These are phyloP conservation scores for Euphonia xanthogaster DNA, from an alignment of 2,797 vertebrate genomes.

Conservation along the genomic window DNA sequence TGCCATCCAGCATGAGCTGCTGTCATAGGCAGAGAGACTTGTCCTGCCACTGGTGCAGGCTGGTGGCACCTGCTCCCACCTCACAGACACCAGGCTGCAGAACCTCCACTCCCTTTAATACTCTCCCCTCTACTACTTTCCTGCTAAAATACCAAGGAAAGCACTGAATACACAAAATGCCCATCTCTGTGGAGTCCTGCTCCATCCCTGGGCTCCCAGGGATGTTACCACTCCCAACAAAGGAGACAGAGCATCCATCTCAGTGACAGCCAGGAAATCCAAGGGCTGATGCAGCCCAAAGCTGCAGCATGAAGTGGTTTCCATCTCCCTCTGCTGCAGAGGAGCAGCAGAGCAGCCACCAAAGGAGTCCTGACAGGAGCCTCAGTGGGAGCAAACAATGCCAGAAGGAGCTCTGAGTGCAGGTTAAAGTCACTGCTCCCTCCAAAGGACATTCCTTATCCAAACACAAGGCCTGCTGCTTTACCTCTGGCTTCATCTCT, in stretches of 20 bases:
- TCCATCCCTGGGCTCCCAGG: neutral
- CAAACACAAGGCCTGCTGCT: neutral
- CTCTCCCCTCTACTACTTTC: neutral
- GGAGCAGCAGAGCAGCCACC: neutral
- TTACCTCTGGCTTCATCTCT: conserved; percentile 15
- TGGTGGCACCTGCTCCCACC: neutral
- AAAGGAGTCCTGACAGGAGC: neutral
- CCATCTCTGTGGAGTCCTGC: neutral
- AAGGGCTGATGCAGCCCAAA: neutral
- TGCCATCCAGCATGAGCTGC: neutral
- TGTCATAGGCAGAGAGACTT: neutral
- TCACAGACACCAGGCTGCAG: neutral
- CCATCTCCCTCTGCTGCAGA: neutral
- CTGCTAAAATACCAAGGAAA: neutral
- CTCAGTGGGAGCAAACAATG: neutral
- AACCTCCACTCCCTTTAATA: neutral
- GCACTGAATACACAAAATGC: neutral
- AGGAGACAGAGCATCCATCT: neutral
- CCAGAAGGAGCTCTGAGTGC: neutral
- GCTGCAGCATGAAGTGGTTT: neutral
- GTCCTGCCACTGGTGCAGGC: neutral
- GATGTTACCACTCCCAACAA: neutral
- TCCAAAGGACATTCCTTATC: neutral
- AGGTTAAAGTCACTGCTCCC: neutral
- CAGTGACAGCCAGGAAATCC: neutral